Evolutionary conservation across 1,140 invertebrate species (phyloP).

Genomic region (Paraescarpia echinospica): DNA sequence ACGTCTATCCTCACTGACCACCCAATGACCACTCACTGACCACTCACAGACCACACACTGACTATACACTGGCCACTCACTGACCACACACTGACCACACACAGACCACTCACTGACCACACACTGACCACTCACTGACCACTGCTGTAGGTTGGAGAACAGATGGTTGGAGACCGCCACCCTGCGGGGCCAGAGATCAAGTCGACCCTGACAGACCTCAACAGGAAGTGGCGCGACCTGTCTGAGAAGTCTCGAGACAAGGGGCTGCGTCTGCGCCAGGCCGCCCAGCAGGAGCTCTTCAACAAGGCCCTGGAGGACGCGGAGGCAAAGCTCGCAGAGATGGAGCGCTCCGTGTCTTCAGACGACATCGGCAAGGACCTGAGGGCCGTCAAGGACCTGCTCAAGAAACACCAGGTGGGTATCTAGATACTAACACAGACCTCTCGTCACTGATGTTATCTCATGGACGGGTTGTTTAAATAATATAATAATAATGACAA

Average conservation of each 20-base stretch:
- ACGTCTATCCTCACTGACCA: not conserved
- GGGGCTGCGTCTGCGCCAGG: conserved; percentile 78
- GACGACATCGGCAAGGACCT: conserved; percentile 97
- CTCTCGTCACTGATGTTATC: too few relatives aligned
- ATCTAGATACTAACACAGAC: not conserved
- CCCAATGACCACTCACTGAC: not conserved
- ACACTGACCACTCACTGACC: not conserved
- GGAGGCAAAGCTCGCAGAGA: conserved; percentile 65
- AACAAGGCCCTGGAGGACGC: conserved; percentile 80
- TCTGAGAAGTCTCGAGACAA: conserved; percentile 76
- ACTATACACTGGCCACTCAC: too few relatives aligned
- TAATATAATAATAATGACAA: too few relatives aligned
- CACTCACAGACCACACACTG: too few relatives aligned
- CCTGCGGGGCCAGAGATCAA: conserved; percentile 90
- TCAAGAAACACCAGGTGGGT: conserved; percentile 94
- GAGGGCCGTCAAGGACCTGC: conserved; percentile 94
- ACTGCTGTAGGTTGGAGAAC: conserved; percentile 79
- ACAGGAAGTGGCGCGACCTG: conserved; percentile 87
- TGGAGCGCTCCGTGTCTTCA: conserved; percentile 92
- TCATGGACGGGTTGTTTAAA: too few relatives aligned
- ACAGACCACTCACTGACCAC: not conserved
- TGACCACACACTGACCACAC: too few relatives aligned
- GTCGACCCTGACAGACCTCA: conserved; percentile 85
- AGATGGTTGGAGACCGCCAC: conserved; percentile 93
- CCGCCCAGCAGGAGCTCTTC: conserved; percentile 76